These are phyloP conservation scores for Bradypodion ventrale DNA, from an alignment of 2,797 vertebrate genomes.

Conservation along the genomic window DNA sequence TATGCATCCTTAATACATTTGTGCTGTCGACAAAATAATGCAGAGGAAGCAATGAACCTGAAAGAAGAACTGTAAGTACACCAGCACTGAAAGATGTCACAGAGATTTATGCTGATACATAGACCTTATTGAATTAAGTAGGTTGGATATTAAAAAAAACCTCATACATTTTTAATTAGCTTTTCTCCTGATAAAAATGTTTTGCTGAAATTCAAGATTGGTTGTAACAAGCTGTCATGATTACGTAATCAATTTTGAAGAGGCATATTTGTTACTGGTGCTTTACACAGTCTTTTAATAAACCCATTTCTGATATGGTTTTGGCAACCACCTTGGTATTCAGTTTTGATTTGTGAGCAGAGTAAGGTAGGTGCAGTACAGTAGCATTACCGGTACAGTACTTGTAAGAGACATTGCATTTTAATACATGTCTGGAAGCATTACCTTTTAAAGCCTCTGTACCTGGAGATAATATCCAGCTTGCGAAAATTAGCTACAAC, in stretches of 20 bases:
- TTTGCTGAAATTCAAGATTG: conserved; percentile 54
- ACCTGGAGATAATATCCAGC: conserved; percentile 38
- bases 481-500: conserved; percentile 45
- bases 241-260: conserved; percentile 48
- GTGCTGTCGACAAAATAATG: conserved; percentile 89
- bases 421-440: conserved; percentile 16
- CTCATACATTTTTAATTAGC: conserved; percentile 83
- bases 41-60: conserved; percentile 89
- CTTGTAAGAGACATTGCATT: not conserved
- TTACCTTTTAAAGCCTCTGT: conserved; percentile 32
- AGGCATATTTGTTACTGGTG: conserved; percentile 28
- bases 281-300: conserved; percentile 19
- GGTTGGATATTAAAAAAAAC: conserved; percentile 64
- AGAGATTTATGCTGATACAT: conserved; percentile 67
- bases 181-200: conserved; percentile 58
- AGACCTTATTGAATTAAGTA: conserved; percentile 71
- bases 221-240: conserved; percentile 50
- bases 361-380: not conserved
- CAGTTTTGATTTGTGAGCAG: conserved; percentile 9
- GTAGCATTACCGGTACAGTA: not conserved
- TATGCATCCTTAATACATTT: conserved; percentile 87
- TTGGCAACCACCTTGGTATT: not conserved
- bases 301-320: not conserved
- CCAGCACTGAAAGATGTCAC: conserved; percentile 68
- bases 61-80: conserved; percentile 93